Evolutionary conservation across 2,797 vertebrate genomes (phyloP).

Genomic region (Botia kubotai): DNA sequence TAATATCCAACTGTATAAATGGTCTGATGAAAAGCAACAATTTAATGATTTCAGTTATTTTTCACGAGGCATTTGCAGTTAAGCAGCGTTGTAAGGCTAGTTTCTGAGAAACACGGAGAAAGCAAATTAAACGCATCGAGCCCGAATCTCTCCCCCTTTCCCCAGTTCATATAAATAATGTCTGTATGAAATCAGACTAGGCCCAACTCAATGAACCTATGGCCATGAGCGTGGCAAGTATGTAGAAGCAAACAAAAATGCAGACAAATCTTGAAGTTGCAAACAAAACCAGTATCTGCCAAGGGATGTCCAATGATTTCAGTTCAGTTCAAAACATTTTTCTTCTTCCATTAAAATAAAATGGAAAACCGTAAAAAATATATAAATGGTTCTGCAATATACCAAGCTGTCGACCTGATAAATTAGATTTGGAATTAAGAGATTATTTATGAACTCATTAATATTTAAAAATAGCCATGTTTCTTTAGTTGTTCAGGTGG

Average conservation of each 20-base stretch:
- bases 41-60: slow-evolving; percentile 53
- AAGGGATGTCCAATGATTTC: slow-evolving; percentile 14
- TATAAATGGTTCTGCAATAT: slow-evolving; percentile 6
- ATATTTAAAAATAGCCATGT: slow-evolving; percentile 2
- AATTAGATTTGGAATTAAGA: slow-evolving; percentile 24
- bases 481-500: slow-evolving; percentile 12
- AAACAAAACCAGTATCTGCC: slow-evolving; percentile 31
- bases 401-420: slow-evolving; percentile 11
- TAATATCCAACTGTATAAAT: slow-evolving; percentile 67
- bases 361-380: slow-evolving; percentile 11
- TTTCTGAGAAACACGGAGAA: slow-evolving; percentile 54
- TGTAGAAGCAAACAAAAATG: slow-evolving; percentile 21
- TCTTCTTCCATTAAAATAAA: slow-evolving; percentile 4
- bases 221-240: slow-evolving; percentile 25
- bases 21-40: slow-evolving; percentile 61
- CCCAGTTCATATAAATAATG: slow-evolving; percentile 63
- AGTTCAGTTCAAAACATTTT: background rate
- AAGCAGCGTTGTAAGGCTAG: slow-evolving; percentile 69
- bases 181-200: slow-evolving; percentile 44
- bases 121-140: slow-evolving; percentile 48
- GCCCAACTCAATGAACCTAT: slow-evolving; percentile 44
- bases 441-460: slow-evolving; percentile 45
- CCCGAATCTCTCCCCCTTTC: slow-evolving; percentile 31
- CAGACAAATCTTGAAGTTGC: slow-evolving; percentile 11
- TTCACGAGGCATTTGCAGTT: slow-evolving; percentile 64